Evolutionary conservation across 1,140 invertebrate genomes (phyloP), one percentile per base, ranked within the genome.

Genomic region (Drosophila sulfurigaster): DNA sequence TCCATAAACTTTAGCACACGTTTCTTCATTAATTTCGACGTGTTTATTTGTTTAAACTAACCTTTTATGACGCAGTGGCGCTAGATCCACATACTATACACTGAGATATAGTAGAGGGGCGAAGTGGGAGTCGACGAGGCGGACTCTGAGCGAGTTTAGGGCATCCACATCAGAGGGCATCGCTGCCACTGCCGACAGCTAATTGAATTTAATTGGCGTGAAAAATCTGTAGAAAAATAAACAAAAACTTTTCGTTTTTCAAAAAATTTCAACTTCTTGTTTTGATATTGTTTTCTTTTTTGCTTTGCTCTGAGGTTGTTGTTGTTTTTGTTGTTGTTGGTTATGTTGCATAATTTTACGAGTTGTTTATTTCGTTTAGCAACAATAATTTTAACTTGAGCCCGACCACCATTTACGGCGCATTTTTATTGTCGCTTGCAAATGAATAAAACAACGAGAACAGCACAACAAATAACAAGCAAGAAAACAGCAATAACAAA

Each of bases 201-300:
- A 87, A 88, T 87, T 87, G 83, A 87, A 87, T 87, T 87, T 88
- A 82, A 87, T 88, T 87, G 83, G 83, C 73, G 82, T 79, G 82
- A 86, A 86, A 86, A 86, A 81, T 86, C 52, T 79, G 77, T 71
- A 75, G 35, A 71, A 86, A 82, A 82, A 79, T 79, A 82, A 82
- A 81, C 75, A 86, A 81, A 78, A 52, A 38, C 28, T 74, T 56
- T 75, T 67, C 68, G 59, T 74, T 73, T 56, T 73, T 78, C 20
- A 20, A 46, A 25, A 46, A 56, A 20, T 38, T 38, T 15, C 15
- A 57, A 57, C 41, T 74, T 65, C 28, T 73, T 45, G 16, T 72
- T 64, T 41, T 51, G 32, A 28, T 48, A 38, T 32, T 64, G 38
- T 32, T 6, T 8, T 5, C 5, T 32, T 32, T 32, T 32, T 32